These are phyloP conservation scores for Alethe diademata DNA, from an alignment of 2,113 vertebrate genomes.

Conservation along the genomic window DNA sequence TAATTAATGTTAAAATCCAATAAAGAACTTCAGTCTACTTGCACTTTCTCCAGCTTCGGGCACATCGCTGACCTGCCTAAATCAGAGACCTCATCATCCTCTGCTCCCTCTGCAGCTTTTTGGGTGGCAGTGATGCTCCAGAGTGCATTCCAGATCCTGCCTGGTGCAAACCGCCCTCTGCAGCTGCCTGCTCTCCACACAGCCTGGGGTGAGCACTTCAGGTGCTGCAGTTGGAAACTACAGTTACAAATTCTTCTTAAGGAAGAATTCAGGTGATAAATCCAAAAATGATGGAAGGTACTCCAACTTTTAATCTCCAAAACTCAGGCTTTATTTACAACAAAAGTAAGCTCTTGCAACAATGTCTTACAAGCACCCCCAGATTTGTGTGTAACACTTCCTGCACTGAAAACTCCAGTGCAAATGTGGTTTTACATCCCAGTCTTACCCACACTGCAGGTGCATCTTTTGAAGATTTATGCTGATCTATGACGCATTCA, in stretches of 20 bases:
- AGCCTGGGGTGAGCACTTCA: background rate
- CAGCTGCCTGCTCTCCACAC: background rate
- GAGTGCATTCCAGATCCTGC: background rate
- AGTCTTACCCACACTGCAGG: background rate
- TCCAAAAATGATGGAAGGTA: background rate
- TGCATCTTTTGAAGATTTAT: background rate
- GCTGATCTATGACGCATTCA: background rate
- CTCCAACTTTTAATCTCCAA: background rate
- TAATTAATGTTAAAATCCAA: background rate
- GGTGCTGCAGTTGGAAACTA: background rate
- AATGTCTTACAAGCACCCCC: rapidly evolving
- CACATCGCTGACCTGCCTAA: background rate
- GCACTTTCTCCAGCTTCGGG: background rate
- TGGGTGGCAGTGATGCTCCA: background rate
- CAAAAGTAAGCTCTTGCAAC: background rate
- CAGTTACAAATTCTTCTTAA: background rate
- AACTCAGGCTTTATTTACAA: background rate
- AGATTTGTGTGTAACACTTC: background rate
- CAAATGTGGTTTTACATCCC: background rate
- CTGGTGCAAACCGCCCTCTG: background rate
- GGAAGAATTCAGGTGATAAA: background rate
- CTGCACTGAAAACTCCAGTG: background rate
- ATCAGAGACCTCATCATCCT: background rate
- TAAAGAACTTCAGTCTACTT: background rate
- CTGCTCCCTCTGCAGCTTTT: background rate